phyloP scores from a whole-genome alignment of 2,888 invertebrate species.

The Pristionchus mayeri region DNA sequence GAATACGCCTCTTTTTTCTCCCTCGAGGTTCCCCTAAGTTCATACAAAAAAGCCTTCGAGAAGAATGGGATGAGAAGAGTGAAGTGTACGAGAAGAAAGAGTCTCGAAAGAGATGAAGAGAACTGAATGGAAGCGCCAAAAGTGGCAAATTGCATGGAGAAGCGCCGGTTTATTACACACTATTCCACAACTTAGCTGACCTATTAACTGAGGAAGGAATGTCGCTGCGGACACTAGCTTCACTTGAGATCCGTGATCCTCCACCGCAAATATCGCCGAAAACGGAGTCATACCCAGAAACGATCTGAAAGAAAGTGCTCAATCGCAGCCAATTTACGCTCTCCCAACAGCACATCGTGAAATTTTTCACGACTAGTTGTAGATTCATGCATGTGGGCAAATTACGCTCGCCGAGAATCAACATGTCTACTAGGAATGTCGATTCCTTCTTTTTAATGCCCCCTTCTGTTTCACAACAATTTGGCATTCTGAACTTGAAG shows the following conservation, averaged over 20 bases:
- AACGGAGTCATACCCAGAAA: slow-evolving; percentile 46
- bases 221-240: slow-evolving; percentile 43
- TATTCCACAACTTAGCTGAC: background rate
- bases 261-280: slow-evolving; percentile 43
- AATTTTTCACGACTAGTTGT: no score
- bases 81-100: slow-evolving; percentile 12
- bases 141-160: background rate
- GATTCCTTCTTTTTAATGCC: no score
- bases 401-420: no score
- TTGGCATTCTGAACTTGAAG: no score
- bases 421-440: no score
- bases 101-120: slow-evolving; percentile 11
- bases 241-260: slow-evolving; percentile 5
- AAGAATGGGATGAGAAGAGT: slow-evolving; percentile 9
- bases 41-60: background rate
- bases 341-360: no score
- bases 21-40: no score
- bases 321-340: background rate
- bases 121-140: background rate
- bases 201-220: slow-evolving; percentile 46
- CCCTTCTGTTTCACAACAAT: no score
- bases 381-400: no score
- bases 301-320: background rate
- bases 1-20: background rate
- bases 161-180: no score